These are phyloP conservation scores for Bathynomus jamesi DNA, from an alignment of 1,140 invertebrate species.

Conservation along the genomic window DNA sequence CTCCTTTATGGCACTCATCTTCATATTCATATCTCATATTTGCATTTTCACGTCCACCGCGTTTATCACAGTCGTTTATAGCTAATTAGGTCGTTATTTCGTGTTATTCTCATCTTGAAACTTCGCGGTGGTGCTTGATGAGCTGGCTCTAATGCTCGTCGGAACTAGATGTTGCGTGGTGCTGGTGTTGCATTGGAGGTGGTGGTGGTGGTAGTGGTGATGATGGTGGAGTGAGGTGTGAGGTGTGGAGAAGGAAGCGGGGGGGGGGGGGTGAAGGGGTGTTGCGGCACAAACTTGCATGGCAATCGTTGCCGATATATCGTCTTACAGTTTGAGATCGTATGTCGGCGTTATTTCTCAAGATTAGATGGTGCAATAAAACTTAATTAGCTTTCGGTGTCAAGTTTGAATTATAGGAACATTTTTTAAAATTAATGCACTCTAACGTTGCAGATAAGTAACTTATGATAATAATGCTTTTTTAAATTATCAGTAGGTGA, in stretches of 20 bases:
- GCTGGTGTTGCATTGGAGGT: no score
- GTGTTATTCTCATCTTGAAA: slow-evolving; percentile 1
- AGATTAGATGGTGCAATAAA: not conserved
- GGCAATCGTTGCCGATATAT: not conserved
- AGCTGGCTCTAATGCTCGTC: not conserved
- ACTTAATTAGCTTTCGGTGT: not conserved
- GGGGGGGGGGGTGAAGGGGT: not conserved
- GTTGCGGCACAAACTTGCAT: not conserved
- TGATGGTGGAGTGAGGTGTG: no score
- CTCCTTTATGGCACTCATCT: slow-evolving; percentile 68
- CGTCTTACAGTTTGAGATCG: not conserved
- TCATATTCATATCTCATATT: slow-evolving; percentile 75
- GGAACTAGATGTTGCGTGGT: no score
- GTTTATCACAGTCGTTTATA: slow-evolving; percentile 59
- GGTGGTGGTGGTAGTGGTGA: no score
- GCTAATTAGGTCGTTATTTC: slow-evolving; percentile 57
- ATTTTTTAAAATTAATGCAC: not conserved
- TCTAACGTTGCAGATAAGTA: no score
- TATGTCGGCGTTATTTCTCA: not conserved
- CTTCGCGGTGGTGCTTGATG: not conserved
- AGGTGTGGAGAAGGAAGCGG: not conserved
- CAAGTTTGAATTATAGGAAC: not conserved
- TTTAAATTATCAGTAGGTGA: no score
- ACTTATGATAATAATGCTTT: no score
- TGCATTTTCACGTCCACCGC: slow-evolving; percentile 51